Evolutionary conservation across 53 echinoderm and acorn worm genomes (phyloP).

Genomic region (Actinopyga echinites): DNA sequence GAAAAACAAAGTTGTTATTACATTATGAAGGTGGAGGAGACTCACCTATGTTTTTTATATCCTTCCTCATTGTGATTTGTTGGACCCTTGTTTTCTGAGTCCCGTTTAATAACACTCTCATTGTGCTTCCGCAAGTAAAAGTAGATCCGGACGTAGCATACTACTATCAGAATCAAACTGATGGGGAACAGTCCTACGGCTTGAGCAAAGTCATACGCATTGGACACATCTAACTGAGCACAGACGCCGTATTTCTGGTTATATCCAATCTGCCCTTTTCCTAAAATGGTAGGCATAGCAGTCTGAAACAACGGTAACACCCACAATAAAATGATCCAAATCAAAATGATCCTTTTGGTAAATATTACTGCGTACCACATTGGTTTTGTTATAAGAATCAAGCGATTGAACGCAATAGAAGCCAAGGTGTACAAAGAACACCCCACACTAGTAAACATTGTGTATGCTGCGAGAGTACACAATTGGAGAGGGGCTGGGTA

Average conservation of each 20-base stretch:
- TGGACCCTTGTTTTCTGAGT: conserved; percentile 27
- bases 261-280: conserved; percentile 62
- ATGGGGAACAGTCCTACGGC: conserved; percentile 57
- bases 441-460: conserved; percentile 46
- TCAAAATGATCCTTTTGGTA: not conserved
- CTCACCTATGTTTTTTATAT: not conserved
- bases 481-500: conserved; percentile 30
- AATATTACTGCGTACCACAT: conserved; percentile 42
- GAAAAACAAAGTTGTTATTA: too few relatives aligned
- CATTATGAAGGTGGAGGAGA: not conserved
- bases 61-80: not conserved
- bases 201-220: conserved; percentile 59
- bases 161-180: conserved; percentile 48
- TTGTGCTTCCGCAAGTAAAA: conserved; percentile 52
- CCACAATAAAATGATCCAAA: conserved; percentile 45
- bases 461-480: conserved; percentile 44
- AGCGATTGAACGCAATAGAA: conserved; percentile 50
- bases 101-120: conserved; percentile 32
- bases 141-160: conserved; percentile 64
- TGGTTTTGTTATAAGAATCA: conserved; percentile 51
- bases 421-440: conserved; percentile 57
- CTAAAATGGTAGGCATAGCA: conserved; percentile 33
- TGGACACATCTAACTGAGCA: conserved; percentile 44
- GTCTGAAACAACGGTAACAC: conserved; percentile 45
- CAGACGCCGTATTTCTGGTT: conserved; percentile 62